A percentile compares a stretch with the other conserved stretches of the same genome.
These are phyloP conservation scores for Percopsis transmontana DNA, from an alignment of 2,113 vertebrate genomes.

Conservation along the genomic window DNA sequence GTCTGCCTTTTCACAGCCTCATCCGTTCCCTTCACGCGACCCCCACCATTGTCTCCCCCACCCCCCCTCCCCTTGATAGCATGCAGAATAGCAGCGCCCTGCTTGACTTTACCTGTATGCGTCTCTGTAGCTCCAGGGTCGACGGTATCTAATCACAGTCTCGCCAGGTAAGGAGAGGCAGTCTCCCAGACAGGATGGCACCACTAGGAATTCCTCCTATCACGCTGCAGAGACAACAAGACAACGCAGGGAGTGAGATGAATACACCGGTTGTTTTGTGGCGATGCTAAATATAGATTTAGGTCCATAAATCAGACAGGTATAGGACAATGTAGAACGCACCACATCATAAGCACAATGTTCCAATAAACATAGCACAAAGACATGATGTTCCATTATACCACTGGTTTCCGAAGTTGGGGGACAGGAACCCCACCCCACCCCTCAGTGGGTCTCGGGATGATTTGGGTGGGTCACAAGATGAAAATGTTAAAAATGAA, in stretches of 20 bases:
- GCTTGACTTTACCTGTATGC: constrained; percentile 56
- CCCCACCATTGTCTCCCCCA: constrained; percentile 10
- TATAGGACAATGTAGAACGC: not conserved
- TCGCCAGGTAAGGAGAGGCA: constrained; percentile 65
- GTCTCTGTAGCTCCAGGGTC: constrained; percentile 56
- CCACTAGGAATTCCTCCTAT: constrained; percentile 64
- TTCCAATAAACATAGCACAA: no score
- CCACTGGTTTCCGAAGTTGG: no score
- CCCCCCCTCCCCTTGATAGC: constrained; percentile 8
- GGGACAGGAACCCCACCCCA: no score
- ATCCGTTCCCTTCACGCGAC: constrained; percentile 13
- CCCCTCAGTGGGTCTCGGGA: no score
- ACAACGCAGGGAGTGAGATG: constrained; percentile 27
- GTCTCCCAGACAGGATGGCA: constrained; percentile 63
- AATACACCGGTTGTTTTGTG: constrained; percentile 5
- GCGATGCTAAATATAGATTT: constrained; percentile 1
- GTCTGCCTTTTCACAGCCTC: constrained; percentile 58
- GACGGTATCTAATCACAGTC: constrained; percentile 72
- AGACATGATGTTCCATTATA: no score
- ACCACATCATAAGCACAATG: no score
- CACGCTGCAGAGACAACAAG: constrained; percentile 45
- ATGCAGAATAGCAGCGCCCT: constrained; percentile 32
- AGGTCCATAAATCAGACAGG: not conserved
- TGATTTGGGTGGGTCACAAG: no score
- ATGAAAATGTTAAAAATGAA: no score